Base-by-base conservation (phyloP, 2,113 vertebrate species). In the human region DNA sequence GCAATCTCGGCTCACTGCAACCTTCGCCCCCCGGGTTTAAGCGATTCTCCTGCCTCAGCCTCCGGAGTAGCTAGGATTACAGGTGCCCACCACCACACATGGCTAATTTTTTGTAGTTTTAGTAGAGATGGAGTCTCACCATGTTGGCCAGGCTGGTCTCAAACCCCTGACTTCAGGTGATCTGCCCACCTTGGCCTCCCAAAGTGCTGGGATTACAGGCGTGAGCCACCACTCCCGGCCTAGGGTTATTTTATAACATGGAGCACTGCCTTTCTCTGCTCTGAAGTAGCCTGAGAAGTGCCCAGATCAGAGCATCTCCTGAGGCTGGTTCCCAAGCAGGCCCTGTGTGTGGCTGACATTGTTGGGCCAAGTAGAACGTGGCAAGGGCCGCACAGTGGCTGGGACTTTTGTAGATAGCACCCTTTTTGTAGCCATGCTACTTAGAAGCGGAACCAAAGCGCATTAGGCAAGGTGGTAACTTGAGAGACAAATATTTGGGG, bases 401-500 rank as follows among this genome's bases (percentile, higher is more conserved):
- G 2, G 25, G 12, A 48, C 78, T 57, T 5, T 18, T 72, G 64
- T 40, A 12, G 85, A 45, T n/a, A 86, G 52, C 0, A 0, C 52
- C 30, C 12, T 59, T 85, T 68, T 76, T 48, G 79, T 6, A 83
- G 23, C 64, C 17, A 6, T 40, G 48, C 70, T 70, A 12, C 89
- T 55, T 55, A 80, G 59, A 68, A 73, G 80, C n/a, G 32, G 70
- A 75, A 73, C 72, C 85, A 66, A 66, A 93, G 66, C 73, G 10
- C 50, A 66, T 83, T 50, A 79, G 80, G 66, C 87, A 93, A 94
- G 92, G 59, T n/a, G 52, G 83, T 89, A 89, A 92, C 79, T 48
- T 78, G 68, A 92, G 96, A 95, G 85, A 57, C 82, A 57, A 89
- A 68, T 27, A 50, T 92, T 57, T 68, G 72, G 61, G 59, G 48